These are phyloP conservation scores for Acromyrmex charruanus DNA, from an alignment of 1,140 invertebrate genomes.

Conservation along the genomic window DNA sequence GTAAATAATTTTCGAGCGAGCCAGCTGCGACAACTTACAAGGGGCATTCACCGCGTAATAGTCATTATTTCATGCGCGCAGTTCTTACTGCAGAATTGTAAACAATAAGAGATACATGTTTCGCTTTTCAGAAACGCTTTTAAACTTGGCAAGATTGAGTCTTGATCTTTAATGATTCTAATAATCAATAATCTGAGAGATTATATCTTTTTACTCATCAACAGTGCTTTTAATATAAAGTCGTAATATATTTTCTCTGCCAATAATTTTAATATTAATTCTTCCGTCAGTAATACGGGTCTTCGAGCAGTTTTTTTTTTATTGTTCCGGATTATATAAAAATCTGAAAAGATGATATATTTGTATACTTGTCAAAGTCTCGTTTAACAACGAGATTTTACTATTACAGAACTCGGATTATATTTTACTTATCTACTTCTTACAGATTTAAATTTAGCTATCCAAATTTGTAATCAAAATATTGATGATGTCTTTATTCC, in stretches of 20 bases:
- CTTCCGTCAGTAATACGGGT: no score
- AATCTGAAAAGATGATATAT: no score
- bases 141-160: neutral
- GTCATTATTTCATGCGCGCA: slow-evolving; percentile 25
- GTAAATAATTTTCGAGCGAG: slow-evolving; percentile 56
- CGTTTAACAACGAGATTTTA: no score
- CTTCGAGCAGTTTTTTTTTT: no score
- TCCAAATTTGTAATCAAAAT: no score
- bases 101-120: slow-evolving; percentile 1
- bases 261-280: no score
- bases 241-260: neutral
- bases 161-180: neutral
- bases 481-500: no score
- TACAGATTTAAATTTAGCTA: neutral
- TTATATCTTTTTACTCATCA: neutral
- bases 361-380: no score
- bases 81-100: neutral
- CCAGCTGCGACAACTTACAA: slow-evolving; percentile 35
- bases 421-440: no score
- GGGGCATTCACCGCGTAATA: slow-evolving; percentile 23
- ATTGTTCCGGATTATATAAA: no score
- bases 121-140: neutral
- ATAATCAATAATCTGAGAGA: neutral
- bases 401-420: no score
- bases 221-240: neutral